A percentile compares a stretch with the other conserved stretches of the same genome.
These are phyloP conservation scores for Rhagonycha lutea DNA, from an alignment of 2,888 invertebrate genomes.

Conservation along the genomic window DNA sequence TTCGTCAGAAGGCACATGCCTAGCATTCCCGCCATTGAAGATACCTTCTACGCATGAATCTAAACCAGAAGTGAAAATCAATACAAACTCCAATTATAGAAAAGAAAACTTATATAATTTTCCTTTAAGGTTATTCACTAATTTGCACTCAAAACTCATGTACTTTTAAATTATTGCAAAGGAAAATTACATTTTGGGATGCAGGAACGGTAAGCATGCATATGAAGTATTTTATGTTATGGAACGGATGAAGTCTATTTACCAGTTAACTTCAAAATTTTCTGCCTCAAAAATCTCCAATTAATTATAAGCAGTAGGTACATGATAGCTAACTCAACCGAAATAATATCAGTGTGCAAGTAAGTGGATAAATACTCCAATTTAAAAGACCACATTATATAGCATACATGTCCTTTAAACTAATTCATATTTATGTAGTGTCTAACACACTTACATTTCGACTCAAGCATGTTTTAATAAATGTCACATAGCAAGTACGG, in stretches of 20 bases:
- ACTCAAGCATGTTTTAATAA: too few relatives aligned
- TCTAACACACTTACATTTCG: too few relatives aligned
- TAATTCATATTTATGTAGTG: not conserved
- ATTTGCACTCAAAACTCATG: not conserved
- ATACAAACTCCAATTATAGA: constrained; percentile 28
- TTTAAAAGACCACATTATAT: not conserved
- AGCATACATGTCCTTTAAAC: not conserved
- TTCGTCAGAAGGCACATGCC: constrained; percentile 49
- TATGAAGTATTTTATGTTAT: not conserved
- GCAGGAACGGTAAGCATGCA: not conserved
- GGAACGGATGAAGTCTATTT: not conserved
- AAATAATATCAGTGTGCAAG: not conserved
- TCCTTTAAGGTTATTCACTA: too few relatives aligned
- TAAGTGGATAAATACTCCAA: not conserved
- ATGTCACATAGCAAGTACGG: too few relatives aligned
- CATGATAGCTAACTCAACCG: not conserved
- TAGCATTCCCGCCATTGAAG: constrained; percentile 48
- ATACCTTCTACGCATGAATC: constrained; percentile 32
- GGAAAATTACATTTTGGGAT: not conserved
- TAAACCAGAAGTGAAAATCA: constrained; percentile 28
- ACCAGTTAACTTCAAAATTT: not conserved
- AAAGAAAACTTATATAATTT: not conserved
- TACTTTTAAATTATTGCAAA: not conserved
- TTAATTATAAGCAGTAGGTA: not conserved
- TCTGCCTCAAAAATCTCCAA: not conserved